Conservation (phyloP, 2,797 vertebrate genomes). For the Okamejei kenojei region DNA sequence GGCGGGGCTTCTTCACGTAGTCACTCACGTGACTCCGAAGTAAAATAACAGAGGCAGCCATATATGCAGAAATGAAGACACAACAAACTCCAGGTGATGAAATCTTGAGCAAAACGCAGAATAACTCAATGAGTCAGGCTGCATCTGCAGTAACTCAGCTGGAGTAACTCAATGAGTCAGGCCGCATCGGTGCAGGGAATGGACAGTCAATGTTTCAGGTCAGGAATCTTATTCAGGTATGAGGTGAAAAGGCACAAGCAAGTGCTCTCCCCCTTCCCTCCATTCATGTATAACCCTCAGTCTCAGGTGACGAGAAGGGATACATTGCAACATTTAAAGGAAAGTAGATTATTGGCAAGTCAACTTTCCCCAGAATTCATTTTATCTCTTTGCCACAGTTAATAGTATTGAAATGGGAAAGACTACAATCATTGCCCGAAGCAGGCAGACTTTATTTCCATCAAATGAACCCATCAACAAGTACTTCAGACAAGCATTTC, state of each 20-base stretch:
- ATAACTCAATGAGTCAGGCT: no score
- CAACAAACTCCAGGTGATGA: no score
- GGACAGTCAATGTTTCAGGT: no score
- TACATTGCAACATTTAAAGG: not conserved
- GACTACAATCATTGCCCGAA: not conserved
- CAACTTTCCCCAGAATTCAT: not conserved
- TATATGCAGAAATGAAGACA: no score
- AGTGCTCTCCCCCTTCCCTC: not conserved
- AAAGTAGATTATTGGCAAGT: not conserved
- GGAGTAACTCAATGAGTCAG: no score
- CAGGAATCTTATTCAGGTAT: not conserved
- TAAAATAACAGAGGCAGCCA: no score
- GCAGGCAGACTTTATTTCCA: not conserved
- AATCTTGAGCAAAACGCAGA: no score
- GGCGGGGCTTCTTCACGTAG: no score
- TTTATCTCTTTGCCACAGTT: not conserved
- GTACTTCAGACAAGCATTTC: not conserved
- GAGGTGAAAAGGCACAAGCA: not conserved
- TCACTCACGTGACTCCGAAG: no score
- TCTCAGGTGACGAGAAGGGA: not conserved
- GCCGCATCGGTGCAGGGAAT: no score
- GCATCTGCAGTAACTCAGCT: no score
- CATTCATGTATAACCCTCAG: not conserved
- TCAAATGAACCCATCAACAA: not conserved
- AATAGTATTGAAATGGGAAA: not conserved